These are phyloP conservation scores for Seira ritae DNA, from an alignment of 2,888 invertebrate species.

Conservation along the genomic window DNA sequence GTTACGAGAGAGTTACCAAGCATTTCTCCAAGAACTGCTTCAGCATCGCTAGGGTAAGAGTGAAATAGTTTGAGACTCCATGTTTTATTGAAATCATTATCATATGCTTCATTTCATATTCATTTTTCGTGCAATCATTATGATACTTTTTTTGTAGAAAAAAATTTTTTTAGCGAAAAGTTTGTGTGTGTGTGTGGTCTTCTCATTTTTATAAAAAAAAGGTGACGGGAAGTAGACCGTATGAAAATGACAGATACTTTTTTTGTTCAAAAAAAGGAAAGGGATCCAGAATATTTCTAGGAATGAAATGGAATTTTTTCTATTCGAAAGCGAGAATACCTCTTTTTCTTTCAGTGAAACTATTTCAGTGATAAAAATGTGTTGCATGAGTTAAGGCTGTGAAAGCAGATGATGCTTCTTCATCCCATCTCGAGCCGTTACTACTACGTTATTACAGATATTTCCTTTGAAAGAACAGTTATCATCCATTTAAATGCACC, in stretches of 20 bases:
- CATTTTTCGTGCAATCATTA: constrained; percentile 25
- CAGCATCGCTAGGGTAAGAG: constrained; percentile 75
- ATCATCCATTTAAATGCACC: not conserved
- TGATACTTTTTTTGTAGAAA: constrained; percentile 19
- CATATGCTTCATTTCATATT: constrained; percentile 6
- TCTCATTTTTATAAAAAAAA: constrained; percentile 1
- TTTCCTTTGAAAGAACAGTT: not conserved
- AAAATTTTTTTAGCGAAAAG: constrained; percentile 9
- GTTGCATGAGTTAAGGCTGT: not conserved
- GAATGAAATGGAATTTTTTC: too few relatives aligned
- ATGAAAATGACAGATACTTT: constrained; percentile 58
- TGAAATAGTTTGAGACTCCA: constrained; percentile 22
- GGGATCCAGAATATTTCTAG: not conserved
- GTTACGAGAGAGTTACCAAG: constrained; percentile 75
- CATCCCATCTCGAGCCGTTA: not conserved
- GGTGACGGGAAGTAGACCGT: constrained; percentile 11
- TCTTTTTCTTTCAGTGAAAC: not conserved
- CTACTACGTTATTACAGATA: too few relatives aligned
- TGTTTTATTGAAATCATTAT: constrained; percentile 15
- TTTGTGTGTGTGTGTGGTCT: not conserved
- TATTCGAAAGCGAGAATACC: too few relatives aligned
- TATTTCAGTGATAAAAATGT: not conserved
- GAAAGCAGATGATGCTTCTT: constrained; percentile 6
- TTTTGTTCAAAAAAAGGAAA: constrained; percentile 20
- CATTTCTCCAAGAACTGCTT: constrained; percentile 75